phyloP scores from a whole-genome alignment of 2,113 vertebrate species.

The Phalacrocorax pelagicus region DNA sequence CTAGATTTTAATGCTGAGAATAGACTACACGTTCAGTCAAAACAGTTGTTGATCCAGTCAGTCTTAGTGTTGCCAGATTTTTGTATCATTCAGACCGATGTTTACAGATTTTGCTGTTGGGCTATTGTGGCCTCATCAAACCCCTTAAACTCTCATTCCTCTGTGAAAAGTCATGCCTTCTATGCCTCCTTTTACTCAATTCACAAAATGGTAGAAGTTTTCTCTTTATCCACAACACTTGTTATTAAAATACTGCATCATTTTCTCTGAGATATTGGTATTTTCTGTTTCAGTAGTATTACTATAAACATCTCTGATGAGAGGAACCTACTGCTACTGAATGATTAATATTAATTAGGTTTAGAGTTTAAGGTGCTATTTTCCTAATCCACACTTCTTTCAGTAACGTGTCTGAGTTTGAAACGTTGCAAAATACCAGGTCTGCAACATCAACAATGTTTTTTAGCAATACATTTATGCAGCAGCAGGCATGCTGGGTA shows the following conservation, averaged over 20 bases:
- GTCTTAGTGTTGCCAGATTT: not conserved
- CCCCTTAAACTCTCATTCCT: not conserved
- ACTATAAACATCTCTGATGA: not conserved
- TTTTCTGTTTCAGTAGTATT: not conserved
- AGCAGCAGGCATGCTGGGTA: conserved; percentile 24
- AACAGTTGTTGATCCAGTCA: not conserved
- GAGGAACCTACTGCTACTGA: not conserved
- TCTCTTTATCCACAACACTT: not conserved
- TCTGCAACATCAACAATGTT: not conserved
- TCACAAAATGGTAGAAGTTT: not conserved
- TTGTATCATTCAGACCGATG: not conserved
- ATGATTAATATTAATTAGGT: conserved; percentile 26
- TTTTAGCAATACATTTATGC: conserved; percentile 54
- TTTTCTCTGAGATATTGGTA: not conserved
- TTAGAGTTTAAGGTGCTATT: conserved; percentile 31
- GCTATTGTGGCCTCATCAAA: not conserved
- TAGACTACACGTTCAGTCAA: not conserved
- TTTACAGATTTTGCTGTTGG: not conserved
- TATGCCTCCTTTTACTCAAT: not conserved
- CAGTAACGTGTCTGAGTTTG: conserved; percentile 26
- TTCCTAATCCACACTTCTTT: not conserved
- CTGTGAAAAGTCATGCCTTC: not conserved
- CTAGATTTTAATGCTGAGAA: not conserved
- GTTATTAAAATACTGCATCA: not conserved
- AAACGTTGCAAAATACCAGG: conserved; percentile 29